Evolutionary conservation across 2,797 vertebrate species (phyloP), one percentile per base, ranked within the genome.

Genomic region (Craterocephalus amniculus): DNA sequence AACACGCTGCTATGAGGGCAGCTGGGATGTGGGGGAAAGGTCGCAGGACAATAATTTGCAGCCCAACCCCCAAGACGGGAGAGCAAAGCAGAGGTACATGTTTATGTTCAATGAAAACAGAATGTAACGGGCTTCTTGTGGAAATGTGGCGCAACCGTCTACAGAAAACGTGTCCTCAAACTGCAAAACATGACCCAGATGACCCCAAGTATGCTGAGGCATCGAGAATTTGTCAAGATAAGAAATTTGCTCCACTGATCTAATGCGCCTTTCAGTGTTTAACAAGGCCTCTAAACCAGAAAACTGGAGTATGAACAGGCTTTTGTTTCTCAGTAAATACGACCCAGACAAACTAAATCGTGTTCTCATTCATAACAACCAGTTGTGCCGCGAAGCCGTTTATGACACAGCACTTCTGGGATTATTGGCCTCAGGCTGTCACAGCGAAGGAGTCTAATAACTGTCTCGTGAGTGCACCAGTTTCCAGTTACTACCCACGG

Each of bases 1-100:
- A 4, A 51, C 3, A 14, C 48, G 74, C 76, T 87, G 31, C 32
- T 84, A 84, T 72, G 49, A 81, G 43, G 78, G 63, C 56, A 79
- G 83, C 63, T 59, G 49, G 78, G 84, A 94, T 86, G 78, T 94
- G 86, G 93, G 93, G 89, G 86, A 95, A 94, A 94, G 92, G 94
- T 95, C 89, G 76, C 70, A 69, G 32, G 13, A 71, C 75, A 76
- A 89, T 90, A 90, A 74, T 79, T 31, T 27, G 14, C 27, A 26
- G 27, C 85, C 85, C 89, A 67, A 61, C 88, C 89, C 84, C 90
- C 80, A 29, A 40, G 52, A 31, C 13, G 38, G 2, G 63, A 63
- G 60, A 65, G 56, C 16, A 63, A 56, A 59, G 9, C 49, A 48
- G 58, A 57, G 74, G 59, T 79, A 80, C 83, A 90, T 79, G 83